These are phyloP conservation scores for Araneus ventricosus DNA, from an alignment of 1,140 invertebrate species.

Conservation along the genomic window DNA sequence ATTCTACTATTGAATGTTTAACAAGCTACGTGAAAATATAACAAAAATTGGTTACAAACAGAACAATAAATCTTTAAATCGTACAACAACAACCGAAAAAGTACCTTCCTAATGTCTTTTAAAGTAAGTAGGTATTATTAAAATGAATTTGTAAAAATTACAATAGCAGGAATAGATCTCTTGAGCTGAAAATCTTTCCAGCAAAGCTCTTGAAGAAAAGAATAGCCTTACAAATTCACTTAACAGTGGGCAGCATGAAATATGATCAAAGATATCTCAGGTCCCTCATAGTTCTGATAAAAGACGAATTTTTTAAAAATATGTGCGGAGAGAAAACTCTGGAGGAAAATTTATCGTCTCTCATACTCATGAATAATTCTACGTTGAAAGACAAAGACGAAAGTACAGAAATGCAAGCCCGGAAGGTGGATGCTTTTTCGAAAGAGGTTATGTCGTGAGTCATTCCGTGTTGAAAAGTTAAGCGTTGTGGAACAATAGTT, in stretches of 20 bases:
- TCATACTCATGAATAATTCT: slow-evolving; percentile 52
- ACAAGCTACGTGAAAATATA: too few relatives aligned
- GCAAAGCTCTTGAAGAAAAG: too few relatives aligned
- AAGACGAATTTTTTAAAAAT: slow-evolving; percentile 16
- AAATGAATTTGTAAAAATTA: not conserved
- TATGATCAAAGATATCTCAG: not conserved
- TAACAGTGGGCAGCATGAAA: not conserved
- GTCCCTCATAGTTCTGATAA: slow-evolving; percentile 5
- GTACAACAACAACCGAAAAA: too few relatives aligned
- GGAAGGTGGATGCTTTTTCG: slow-evolving; percentile 38
- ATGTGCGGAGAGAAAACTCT: slow-evolving; percentile 20
- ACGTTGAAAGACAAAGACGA: slow-evolving; percentile 5
- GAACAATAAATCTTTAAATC: too few relatives aligned
- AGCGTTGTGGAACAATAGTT: slow-evolving; percentile 13
- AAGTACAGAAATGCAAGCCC: slow-evolving; percentile 7
- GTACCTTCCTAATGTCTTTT: not conserved
- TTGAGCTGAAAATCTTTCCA: too few relatives aligned
- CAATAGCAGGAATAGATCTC: not conserved
- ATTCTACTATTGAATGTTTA: too few relatives aligned
- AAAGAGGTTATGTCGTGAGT: slow-evolving; percentile 30
- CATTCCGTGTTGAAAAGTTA: slow-evolving; percentile 40
- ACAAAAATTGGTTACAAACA: too few relatives aligned
- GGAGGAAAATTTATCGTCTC: slow-evolving; percentile 22
- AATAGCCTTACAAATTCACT: slow-evolving; percentile 13
- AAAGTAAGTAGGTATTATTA: not conserved